Conservation (phyloP, 2,113 vertebrate species). For the Paratilapia polleni region DNA sequence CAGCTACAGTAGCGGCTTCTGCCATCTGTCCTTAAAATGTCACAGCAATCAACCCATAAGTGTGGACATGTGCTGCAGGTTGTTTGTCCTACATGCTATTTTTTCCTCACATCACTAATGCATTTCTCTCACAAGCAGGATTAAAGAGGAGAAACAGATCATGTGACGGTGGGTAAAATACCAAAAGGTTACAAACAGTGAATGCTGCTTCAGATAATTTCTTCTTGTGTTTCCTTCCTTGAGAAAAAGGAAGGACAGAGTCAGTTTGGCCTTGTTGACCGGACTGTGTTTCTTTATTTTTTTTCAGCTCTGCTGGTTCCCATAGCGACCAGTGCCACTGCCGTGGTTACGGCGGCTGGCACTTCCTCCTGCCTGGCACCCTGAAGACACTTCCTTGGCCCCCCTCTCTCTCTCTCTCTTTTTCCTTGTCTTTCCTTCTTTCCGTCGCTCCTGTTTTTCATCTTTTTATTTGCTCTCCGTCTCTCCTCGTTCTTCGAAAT, state of each 20-base stretch:
- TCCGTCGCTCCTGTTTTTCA: conserved; percentile 19
- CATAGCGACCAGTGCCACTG: conserved; percentile 64
- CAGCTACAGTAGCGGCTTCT: conserved; percentile 19
- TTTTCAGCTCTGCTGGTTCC: conserved; percentile 57
- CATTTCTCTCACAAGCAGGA: conserved; percentile 2
- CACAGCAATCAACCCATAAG: conserved; percentile 46
- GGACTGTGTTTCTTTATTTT: conserved; percentile 13
- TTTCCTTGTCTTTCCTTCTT: conserved; percentile 30
- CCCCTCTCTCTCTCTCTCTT: not conserved
- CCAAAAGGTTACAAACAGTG: conserved; percentile 35
- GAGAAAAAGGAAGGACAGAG: conserved; percentile 35
- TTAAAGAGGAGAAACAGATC: conserved; percentile 4
- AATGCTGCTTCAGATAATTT: conserved; percentile 18
- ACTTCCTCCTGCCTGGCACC: conserved; percentile 66
- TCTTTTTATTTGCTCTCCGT: conserved; percentile 34
- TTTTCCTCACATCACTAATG: conserved; percentile 11
- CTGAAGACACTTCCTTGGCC: conserved; percentile 59
- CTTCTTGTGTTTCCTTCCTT: conserved; percentile 9
- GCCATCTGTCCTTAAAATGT: conserved; percentile 61
- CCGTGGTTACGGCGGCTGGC: conserved; percentile 63
- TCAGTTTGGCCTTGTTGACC: conserved; percentile 61
- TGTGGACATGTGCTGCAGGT: conserved; percentile 45
- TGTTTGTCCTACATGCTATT: conserved; percentile 21
- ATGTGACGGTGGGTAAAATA: conserved; percentile 24
- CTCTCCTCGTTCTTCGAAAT: conserved; percentile 55